Conservation (phyloP, 2,888 invertebrate species). For the Lingula anatina region DNA sequence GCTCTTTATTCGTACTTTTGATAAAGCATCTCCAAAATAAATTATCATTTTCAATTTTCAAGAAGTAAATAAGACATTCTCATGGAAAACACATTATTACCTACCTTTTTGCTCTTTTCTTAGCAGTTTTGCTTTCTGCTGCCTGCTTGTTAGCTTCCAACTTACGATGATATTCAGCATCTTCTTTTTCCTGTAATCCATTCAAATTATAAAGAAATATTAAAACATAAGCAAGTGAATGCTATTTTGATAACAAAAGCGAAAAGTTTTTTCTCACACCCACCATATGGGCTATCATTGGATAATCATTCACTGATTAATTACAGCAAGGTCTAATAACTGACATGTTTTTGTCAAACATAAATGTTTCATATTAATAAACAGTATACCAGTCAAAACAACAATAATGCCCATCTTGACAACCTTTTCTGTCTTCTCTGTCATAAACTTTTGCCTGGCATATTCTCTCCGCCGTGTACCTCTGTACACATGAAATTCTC, state of each 20-base stretch:
- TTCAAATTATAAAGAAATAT: too few species aligned
- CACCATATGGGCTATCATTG: too few species aligned
- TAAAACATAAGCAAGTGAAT: too few species aligned
- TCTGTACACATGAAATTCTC: conserved; percentile 97
- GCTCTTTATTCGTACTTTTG: too few species aligned
- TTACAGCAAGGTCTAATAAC: not conserved
- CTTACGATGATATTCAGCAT: conserved; percentile 76
- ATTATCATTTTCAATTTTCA: too few species aligned
- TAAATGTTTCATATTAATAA: not conserved
- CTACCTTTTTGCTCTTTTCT: conserved; percentile 80
- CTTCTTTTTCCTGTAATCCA: conserved; percentile 67
- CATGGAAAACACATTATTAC: not conserved
- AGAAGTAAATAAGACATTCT: too few species aligned
- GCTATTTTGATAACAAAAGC: too few species aligned
- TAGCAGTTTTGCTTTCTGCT: conserved; percentile 80
- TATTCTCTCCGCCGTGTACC: conserved; percentile 93
- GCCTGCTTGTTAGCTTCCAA: conserved; percentile 67
- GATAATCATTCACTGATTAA: not conserved
- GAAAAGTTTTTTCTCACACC: too few species aligned
- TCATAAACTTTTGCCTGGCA: conserved; percentile 88
- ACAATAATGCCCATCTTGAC: not conserved
- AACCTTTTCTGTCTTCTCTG: conserved; percentile 81
- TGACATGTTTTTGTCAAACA: not conserved
- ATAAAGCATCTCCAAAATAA: too few species aligned
- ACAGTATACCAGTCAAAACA: not conserved